Evolutionary conservation across 2,888 invertebrate genomes (phyloP).

Genomic region (Drosophila villosipedis): DNA sequence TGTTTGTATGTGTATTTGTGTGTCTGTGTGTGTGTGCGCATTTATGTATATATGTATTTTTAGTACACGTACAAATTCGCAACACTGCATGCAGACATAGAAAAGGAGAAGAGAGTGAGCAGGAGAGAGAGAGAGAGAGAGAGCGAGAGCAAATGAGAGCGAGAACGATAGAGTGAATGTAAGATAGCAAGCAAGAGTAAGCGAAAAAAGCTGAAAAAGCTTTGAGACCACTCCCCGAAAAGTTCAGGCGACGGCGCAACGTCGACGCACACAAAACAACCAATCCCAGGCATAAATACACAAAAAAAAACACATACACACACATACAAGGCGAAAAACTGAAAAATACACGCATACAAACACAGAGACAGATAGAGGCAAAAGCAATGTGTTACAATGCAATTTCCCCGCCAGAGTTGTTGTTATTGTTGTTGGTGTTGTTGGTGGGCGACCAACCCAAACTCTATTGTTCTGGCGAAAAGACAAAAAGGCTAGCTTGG

Average conservation of each 20-base stretch:
- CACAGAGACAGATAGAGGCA: slow-evolving; percentile 53
- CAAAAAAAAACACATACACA: slow-evolving; percentile 49
- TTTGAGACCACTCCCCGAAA: slow-evolving; percentile 84
- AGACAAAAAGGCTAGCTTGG: slow-evolving; percentile 64
- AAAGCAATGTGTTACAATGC: slow-evolving; percentile 73
- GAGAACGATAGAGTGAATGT: slow-evolving; percentile 30
- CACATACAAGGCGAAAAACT: slow-evolving; percentile 46
- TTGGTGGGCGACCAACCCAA: slow-evolving; percentile 73
- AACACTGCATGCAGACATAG: slow-evolving; percentile 42
- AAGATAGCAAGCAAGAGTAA: slow-evolving; percentile 43
- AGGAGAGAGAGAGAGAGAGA: slow-evolving; percentile 13
- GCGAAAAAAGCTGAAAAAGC: slow-evolving; percentile 73
- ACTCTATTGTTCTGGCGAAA: slow-evolving; percentile 72
- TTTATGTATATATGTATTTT: slow-evolving; percentile 56
- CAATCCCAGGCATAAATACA: slow-evolving; percentile 78
- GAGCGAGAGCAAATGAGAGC: slow-evolving; percentile 27
- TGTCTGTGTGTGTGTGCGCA: slow-evolving; percentile 2
- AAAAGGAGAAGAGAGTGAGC: slow-evolving; percentile 23
- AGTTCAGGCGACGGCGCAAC: slow-evolving; percentile 69
- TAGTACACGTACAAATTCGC: slow-evolving; percentile 55
- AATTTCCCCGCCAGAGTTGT: slow-evolving; percentile 70
- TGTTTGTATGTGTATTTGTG: neutral
- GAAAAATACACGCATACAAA: slow-evolving; percentile 42
- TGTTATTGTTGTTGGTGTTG: slow-evolving; percentile 39
- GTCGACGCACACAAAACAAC: slow-evolving; percentile 76